A percentile compares a stretch with the other conserved stretches of the same genome.
These are phyloP conservation scores for Pterobdella sp. DNA, from an alignment of 2,888 invertebrate species.

Conservation along the genomic window DNA sequence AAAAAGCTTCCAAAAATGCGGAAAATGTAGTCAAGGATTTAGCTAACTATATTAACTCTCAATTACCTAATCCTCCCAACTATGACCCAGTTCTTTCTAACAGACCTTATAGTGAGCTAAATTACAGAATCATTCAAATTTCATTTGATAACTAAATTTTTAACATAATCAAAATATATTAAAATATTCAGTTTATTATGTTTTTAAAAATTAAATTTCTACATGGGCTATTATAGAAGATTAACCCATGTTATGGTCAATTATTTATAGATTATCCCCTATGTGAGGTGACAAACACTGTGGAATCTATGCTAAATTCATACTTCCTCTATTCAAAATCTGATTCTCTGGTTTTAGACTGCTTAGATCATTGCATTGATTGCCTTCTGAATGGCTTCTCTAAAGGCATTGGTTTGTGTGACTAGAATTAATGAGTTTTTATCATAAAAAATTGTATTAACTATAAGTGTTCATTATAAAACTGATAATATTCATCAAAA, in stretches of 20 bases:
- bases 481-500: neutral
- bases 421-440: neutral
- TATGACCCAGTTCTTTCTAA: conserved; percentile 43
- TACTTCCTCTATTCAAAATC: conserved; percentile 42
- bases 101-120: conserved; percentile 43
- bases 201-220: no score
- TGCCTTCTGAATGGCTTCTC: conserved; percentile 44
- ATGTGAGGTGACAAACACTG: conserved; percentile 40
- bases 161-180: no score
- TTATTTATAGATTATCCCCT: conserved; percentile 43
- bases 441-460: neutral
- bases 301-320: conserved; percentile 43
- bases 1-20: conserved; percentile 47
- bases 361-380: conserved; percentile 47
- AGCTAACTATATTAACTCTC: conserved; percentile 47
- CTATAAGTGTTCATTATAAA: neutral
- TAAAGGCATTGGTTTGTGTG: conserved; percentile 41
- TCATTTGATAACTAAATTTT: no score
- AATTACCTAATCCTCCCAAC: conserved; percentile 44
- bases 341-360: conserved; percentile 42
- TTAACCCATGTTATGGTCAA: no score
- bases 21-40: conserved; percentile 51
- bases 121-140: no score
- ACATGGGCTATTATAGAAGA: no score
- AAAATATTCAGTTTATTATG: no score